Conservation (phyloP, 1,140 invertebrate species). For the Drosophila truncata region DNA sequence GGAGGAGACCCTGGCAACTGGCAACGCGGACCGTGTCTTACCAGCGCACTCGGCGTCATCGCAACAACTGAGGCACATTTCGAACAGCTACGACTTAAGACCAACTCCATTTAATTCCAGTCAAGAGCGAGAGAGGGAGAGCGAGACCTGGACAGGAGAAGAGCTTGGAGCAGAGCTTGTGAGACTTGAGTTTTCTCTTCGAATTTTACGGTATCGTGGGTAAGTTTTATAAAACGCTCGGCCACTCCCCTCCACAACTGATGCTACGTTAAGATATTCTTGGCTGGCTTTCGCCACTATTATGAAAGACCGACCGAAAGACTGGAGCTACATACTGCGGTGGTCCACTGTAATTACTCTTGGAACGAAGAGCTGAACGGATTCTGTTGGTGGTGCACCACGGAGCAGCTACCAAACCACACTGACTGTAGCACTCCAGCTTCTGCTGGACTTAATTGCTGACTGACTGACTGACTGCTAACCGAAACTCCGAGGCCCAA, state of each 20-base stretch:
- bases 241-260: constrained; percentile 15
- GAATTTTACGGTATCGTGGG: constrained; percentile 55
- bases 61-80: constrained; percentile 29
- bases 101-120: constrained; percentile 17
- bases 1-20: neutral
- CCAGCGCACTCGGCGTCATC: constrained; percentile 42
- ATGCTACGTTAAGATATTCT: constrained; percentile 44
- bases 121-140: constrained; percentile 8
- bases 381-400: constrained; percentile 12
- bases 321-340: constrained; percentile 3
- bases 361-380: constrained; percentile 6
- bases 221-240: constrained; percentile 54
- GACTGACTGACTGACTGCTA: constrained; percentile 20
- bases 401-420: constrained; percentile 27
- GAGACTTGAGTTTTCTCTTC: constrained; percentile 34
- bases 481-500: constrained; percentile 36
- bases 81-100: constrained; percentile 17
- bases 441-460: constrained; percentile 32
- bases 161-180: constrained; percentile 17
- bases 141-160: constrained; percentile 12
- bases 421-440: constrained; percentile 38
- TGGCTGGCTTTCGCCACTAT: constrained; percentile 41
- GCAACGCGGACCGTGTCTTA: constrained; percentile 15
- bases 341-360: constrained; percentile 39
- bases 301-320: constrained; percentile 26